Evolutionary conservation across 2,113 vertebrate species (phyloP), one percentile per base, ranked within the genome.

Genomic region (Cyprinodon tularosa): DNA sequence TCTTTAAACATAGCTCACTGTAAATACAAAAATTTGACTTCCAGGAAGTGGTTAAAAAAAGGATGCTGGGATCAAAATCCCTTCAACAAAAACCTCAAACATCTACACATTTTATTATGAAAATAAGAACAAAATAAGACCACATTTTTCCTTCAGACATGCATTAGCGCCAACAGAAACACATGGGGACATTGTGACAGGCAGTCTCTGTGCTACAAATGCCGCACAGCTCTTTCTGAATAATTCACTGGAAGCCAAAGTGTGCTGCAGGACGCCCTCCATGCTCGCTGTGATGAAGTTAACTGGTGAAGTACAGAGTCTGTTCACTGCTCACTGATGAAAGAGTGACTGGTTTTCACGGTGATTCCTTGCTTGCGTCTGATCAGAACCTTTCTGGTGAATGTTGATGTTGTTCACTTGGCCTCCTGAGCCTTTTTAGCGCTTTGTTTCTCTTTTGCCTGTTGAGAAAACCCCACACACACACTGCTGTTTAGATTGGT

Each of bases 381-480:
- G 67, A 66, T 77, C 38, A 47, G 39, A 78, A 61, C 62, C 71
- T 62, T 74, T 75, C 65, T 76, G 66, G 8, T 73, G 62, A 53
- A 40, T 53, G 37, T 68, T 36, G 61, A 11, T 61, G 66, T 11
- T 40, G 50, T 71, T 96, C 92, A 99, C 91, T 99, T 99, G 86
- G 97, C 96, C 89, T 98, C 97, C 93, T 98, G 97, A 78, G 94
- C 95, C 94, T 98, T 98, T 94, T 98, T 98, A 91, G 97, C 95
- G 81, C 96, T 96, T 92, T 99, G 97, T 92, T 99, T 99, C 94
- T 98, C 97, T 93, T 99, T 99, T 0, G 97, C 97, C 97, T 99
- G 75, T 61, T 11, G 67, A 71, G 42, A 76, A 80, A 83, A 45
- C 61, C 39, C 38, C 68, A 76, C 8, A 77, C 20, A 62, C 2